Conservation (phyloP, 1,140 invertebrate genomes). For the Saccostrea echinata region DNA sequence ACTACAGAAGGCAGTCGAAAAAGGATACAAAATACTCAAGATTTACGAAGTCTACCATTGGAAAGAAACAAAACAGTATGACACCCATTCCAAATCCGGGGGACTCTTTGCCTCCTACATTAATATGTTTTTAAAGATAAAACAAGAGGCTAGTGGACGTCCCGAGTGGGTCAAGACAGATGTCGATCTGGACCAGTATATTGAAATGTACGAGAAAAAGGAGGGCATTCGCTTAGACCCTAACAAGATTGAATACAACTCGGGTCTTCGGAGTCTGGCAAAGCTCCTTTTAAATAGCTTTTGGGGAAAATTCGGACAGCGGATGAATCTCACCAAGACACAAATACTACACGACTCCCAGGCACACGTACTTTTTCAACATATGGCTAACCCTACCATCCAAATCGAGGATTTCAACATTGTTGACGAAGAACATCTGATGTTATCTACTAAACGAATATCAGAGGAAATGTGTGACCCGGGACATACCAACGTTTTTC, state of each 20-base stretch:
- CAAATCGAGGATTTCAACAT: slow-evolving; percentile 42
- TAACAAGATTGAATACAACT: slow-evolving; percentile 74
- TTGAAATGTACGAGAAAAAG: slow-evolving; percentile 54
- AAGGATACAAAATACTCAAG: slow-evolving; percentile 49
- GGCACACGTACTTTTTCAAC: slow-evolving; percentile 59
- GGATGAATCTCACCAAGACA: slow-evolving; percentile 41
- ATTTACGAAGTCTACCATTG: slow-evolving; percentile 54
- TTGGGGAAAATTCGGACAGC: slow-evolving; percentile 57
- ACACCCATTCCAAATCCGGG: slow-evolving; percentile 18
- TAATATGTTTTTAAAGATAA: slow-evolving; percentile 65
- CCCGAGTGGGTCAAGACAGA: slow-evolving; percentile 57
- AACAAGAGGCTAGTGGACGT: slow-evolving; percentile 64
- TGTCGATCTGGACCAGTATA: slow-evolving; percentile 64
- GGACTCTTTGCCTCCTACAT: slow-evolving; percentile 62
- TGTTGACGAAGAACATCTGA: slow-evolving; percentile 33
- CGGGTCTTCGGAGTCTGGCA: slow-evolving; percentile 65
- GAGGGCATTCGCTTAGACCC: slow-evolving; percentile 77
- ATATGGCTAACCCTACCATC: slow-evolving; percentile 58
- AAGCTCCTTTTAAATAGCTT: slow-evolving; percentile 64
- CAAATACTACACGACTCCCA: slow-evolving; percentile 15
- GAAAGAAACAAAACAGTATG: slow-evolving; percentile 24
- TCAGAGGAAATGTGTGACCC: background rate
- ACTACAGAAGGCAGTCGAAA: background rate
- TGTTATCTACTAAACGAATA: background rate
- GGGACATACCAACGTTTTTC: slow-evolving; percentile 71